Conservation (phyloP, 1,140 invertebrate genomes). For the Babylonia areolata region DNA sequence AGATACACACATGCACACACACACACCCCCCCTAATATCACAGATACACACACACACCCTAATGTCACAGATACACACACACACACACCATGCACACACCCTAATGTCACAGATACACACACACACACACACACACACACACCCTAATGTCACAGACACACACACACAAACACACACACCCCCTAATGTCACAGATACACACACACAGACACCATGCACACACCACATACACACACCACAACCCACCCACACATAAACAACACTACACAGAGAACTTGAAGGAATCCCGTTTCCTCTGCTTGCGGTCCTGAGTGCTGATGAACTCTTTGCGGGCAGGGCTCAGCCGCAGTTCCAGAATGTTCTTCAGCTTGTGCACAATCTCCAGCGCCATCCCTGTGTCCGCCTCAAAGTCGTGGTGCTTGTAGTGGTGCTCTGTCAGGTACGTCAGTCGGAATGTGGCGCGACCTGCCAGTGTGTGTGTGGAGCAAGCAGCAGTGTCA, state of each 20-base stretch:
- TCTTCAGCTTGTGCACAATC: slow-evolving; percentile 91
- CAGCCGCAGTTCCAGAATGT: slow-evolving; percentile 88
- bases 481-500: background rate
- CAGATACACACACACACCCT: too few relatives aligned
- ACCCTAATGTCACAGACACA: too few relatives aligned
- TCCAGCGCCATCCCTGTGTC: slow-evolving; percentile 85
- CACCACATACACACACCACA: background rate
- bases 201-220: background rate
- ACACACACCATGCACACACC: too few relatives aligned
- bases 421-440: slow-evolving; percentile 81
- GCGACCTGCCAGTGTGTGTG: slow-evolving; percentile 60
- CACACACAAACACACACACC: too few relatives aligned
- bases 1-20: too few relatives aligned
- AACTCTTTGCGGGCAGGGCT: slow-evolving; percentile 88
- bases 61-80: too few relatives aligned
- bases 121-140: too few relatives aligned
- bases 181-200: too few relatives aligned
- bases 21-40: too few relatives aligned
- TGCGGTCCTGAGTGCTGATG: slow-evolving; percentile 71
- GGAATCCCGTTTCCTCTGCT: slow-evolving; percentile 61
- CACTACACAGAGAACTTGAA: slow-evolving; percentile 35
- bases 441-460: slow-evolving; percentile 74
- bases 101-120: too few relatives aligned
- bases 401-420: slow-evolving; percentile 91
- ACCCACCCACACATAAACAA: background rate